phyloP scores from a whole-genome alignment of 2,797 vertebrate species.

The Peromyscus aztecus region DNA sequence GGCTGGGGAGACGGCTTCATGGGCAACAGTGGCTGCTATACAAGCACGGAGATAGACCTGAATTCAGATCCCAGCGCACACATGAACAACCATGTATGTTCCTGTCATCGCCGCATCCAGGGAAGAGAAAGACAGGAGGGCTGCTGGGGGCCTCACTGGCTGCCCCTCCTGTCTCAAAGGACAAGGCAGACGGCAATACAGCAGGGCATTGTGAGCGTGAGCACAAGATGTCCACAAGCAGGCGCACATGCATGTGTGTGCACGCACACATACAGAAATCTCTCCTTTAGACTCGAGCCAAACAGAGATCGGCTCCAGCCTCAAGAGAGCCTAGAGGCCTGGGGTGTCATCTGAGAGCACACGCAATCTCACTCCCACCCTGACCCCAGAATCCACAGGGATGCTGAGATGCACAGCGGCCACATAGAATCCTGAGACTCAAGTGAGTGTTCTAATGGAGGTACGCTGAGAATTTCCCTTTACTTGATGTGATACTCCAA shows the following conservation, averaged over 20 bases:
- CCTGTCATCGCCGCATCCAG: neutral
- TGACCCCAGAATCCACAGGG: too few relatives aligned
- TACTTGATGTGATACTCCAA: neutral
- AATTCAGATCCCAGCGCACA: neutral
- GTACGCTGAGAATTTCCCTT: neutral
- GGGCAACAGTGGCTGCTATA: neutral
- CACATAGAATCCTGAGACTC: neutral
- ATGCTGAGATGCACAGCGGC: too few relatives aligned
- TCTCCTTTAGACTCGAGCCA: neutral
- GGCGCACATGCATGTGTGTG: neutral
- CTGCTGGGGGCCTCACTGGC: neutral
- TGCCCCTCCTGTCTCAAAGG: neutral
- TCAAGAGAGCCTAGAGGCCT: neutral
- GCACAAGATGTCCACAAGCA: too few relatives aligned
- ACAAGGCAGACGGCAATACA: neutral
- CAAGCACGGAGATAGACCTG: neutral
- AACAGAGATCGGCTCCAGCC: neutral
- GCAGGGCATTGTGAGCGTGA: neutral
- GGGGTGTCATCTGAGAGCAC: neutral
- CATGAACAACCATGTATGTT: neutral
- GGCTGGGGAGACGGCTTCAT: neutral
- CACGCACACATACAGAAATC: neutral
- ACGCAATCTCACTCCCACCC: neutral
- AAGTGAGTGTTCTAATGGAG: constrained; percentile 7
- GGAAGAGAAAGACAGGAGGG: neutral